Percentiles rank a stretch among this genome's conserved stretches.
Evolutionary conservation across 2,797 vertebrate genomes (phyloP).

Genomic region (Microhierax caerulescens): DNA sequence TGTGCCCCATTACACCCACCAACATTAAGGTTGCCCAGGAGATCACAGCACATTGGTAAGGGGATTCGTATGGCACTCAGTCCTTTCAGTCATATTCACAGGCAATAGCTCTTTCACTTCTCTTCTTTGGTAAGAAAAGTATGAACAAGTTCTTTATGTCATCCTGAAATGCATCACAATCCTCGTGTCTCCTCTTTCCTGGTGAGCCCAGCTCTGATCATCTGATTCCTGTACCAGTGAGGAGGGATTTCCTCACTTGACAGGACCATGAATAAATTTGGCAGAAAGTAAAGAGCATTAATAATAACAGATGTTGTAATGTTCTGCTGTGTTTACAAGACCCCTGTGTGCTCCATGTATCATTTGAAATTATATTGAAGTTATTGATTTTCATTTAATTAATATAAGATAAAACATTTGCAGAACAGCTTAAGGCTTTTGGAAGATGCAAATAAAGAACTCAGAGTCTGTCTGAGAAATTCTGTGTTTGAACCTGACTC

Average conservation of each 20-base stretch:
- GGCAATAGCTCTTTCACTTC: not conserved
- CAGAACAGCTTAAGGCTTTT: not conserved
- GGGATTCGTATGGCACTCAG: not conserved
- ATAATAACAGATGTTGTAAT: slow-evolving; percentile 15
- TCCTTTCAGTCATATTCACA: not conserved
- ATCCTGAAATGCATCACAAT: not conserved
- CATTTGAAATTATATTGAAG: not conserved
- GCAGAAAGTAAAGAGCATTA: slow-evolving; percentile 7
- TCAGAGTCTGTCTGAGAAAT: not conserved
- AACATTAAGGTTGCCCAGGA: not conserved
- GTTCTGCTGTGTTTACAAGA: not conserved
- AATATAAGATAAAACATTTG: not conserved
- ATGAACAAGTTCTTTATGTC: not conserved
- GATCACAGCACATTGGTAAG: not conserved
- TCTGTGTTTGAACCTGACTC: not conserved
- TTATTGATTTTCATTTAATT: slow-evolving; percentile 33
- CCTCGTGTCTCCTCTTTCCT: not conserved
- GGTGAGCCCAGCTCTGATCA: not conserved
- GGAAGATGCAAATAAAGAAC: not conserved
- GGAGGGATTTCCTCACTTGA: not conserved
- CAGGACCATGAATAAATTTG: slow-evolving; percentile 4
- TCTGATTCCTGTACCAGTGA: not conserved
- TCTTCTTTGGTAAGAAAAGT: not conserved
- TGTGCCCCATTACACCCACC: not conserved
- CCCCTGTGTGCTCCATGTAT: not conserved